A percentile compares a stretch with the other conserved stretches of the same genome.
phyloP scores from a whole-genome alignment of 2,888 invertebrate genomes.

The Brachypalpus laphriformis region DNA sequence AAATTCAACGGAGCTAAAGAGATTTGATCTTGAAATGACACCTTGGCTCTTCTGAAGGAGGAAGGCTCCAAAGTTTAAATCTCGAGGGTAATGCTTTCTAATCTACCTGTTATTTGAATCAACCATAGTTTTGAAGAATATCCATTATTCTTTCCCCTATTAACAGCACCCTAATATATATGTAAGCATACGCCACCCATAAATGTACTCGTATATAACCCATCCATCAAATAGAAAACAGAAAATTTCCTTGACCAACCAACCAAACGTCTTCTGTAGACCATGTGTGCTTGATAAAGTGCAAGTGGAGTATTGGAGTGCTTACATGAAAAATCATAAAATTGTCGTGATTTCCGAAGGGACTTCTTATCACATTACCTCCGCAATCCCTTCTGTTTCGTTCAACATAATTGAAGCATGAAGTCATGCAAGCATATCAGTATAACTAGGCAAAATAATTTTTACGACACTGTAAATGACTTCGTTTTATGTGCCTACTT shows the following conservation, averaged over 20 bases:
- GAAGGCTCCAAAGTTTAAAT: background rate
- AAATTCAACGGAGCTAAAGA: background rate
- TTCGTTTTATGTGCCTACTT: background rate
- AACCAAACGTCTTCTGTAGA: no score
- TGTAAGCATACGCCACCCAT: no score
- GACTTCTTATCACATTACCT: background rate
- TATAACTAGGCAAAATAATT: background rate
- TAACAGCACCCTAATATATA: background rate
- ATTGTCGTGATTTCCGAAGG: background rate
- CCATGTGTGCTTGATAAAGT: no score
- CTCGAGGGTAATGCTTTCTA: background rate
- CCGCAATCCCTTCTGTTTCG: background rate
- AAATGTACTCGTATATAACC: background rate
- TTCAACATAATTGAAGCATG: background rate
- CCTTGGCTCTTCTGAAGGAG: background rate
- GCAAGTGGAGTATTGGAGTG: no score
- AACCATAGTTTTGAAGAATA: background rate
- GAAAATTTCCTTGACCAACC: slow-evolving; percentile 32
- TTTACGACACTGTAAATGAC: slow-evolving; percentile 2
- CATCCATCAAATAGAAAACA: background rate
- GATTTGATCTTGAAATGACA: background rate
- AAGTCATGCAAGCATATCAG: slow-evolving; percentile 11
- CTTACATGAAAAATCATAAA: background rate
- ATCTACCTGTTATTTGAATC: background rate
- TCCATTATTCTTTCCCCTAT: background rate